These are phyloP conservation scores for Crax fasciolata DNA, from an alignment of 2,797 vertebrate genomes.

Conservation along the genomic window DNA sequence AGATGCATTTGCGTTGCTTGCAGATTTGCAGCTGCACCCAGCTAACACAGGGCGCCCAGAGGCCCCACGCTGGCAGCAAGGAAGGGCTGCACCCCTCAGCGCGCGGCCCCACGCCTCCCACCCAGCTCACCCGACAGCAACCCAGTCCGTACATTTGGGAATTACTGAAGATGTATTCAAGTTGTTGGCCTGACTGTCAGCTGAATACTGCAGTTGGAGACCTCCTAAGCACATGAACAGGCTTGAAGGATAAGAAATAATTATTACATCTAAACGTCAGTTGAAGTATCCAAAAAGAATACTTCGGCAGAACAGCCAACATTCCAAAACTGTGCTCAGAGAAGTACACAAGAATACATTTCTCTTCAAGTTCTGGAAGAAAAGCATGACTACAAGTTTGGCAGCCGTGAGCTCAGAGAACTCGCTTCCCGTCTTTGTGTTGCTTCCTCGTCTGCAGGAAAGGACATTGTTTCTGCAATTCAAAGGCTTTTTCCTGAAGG, in stretches of 20 bases:
- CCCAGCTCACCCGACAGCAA: neutral
- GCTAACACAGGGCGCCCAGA: no score
- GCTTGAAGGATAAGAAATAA: neutral
- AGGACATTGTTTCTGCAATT: neutral
- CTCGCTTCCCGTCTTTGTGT: slow-evolving; percentile 5
- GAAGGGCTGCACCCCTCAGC: neutral
- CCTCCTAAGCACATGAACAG: neutral
- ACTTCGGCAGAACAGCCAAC: neutral
- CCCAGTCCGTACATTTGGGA: neutral
- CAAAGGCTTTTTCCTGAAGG: neutral
- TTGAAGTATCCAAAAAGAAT: neutral
- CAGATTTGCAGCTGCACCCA: neutral
- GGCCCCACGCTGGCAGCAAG: neutral
- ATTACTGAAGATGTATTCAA: neutral
- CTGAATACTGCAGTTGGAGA: neutral
- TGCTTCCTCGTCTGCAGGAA: neutral
- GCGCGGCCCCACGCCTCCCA: neutral
- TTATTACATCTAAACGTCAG: neutral
- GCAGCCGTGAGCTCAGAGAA: neutral
- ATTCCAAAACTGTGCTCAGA: neutral
- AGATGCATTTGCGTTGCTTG: rapidly evolving
- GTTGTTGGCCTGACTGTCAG: neutral
- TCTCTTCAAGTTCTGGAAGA: neutral
- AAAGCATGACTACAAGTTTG: neutral
- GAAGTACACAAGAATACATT: neutral